Base-by-base conservation (phyloP, 2,888 invertebrate genomes). In the Megaustenia siamemsis region DNA sequence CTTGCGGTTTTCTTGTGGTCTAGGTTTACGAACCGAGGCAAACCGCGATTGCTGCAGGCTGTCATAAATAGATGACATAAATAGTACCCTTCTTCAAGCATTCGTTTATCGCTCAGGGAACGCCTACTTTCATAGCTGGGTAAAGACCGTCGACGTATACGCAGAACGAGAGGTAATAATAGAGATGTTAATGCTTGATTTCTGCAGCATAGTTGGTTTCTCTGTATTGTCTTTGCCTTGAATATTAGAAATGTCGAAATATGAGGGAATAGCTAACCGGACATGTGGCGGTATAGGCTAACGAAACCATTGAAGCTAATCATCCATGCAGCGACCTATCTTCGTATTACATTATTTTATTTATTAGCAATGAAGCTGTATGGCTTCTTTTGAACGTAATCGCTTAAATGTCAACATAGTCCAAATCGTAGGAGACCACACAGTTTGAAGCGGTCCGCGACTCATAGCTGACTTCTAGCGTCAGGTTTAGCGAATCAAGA, bases 71-170 rank as follows among this genome's bases (percentile, higher is more conserved):
- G 56, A 73, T 73, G 82, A 60, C 75, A 83, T 83, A 83, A 83
- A 83, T 77, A 76, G 77, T 56, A n/a, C 77, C 8, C 81, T 77
- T 83, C 68, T 35, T 83, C 45, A 83, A 83, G 77, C 83, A 77
- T 83, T 83, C 76, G 77, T 76, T 35, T 40, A 0, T 24, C 43
- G 43, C 10, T 18, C 63, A 10, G 63, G 80, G 73, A 83, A 68
- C 77, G 76, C 77, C 76, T 83, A 77, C 76, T 83, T 77, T 82
- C 63, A 24, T 82, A 56, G 82, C 63, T n/a, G 5, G 49, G 49
- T 66, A 45, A 12, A 21, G 5, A 38, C 56, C 15, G 40, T 40
- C n/a, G 21, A n/a, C 18, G 38, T 38, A n/a, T n/a, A n/a, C 3
- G 28, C 12, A n/a, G 24, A 28, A 45, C 2, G 49, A 49, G 66